Evolutionary conservation across 2,797 vertebrate genomes (phyloP), one percentile per base, ranked within the genome.

Genomic region (Hippoglossus hippoglossus): DNA sequence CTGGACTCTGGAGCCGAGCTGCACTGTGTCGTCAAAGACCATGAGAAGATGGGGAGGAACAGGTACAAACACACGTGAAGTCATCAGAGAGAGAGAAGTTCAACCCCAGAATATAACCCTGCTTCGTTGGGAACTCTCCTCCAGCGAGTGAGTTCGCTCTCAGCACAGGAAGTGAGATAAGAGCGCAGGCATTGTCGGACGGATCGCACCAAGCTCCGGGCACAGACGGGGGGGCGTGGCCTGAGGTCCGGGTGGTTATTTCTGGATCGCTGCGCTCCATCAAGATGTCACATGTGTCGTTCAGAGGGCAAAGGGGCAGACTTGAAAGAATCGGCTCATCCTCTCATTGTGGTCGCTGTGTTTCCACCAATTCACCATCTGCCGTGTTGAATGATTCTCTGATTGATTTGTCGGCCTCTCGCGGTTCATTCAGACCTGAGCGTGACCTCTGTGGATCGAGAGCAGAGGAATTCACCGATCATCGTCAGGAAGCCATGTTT

Each of bases 11-110:
- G 86, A 1, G 93, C 96, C 0, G 97, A 98, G 82, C 94, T 99
- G 61, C 95, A 95, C 0, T 95, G 97, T 11, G 97, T 98, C 0
- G 95, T 99, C 54, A 99, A 99, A 77, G 98, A 99, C 89, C 97
- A 99, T 83, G 97, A 99, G 87, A 98, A 96, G 0, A 94, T 99
- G 95, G 97, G 97, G 1, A 95, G 97, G 22, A 99, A 99, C 95
- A 96, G 98, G 98, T 98, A 64, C 2, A 6, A 5, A 18, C 16
- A 46, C 13, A 41, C 15, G 13, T 2, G 39, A 1, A 15, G 28
- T 31, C 28, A 8, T 6, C 6, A 6, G 28, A 8, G 6, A 31
- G 28, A 31, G 6, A 31, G 28, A 31, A 3, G 25, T 3, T 26
- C 5, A 18, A 18, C 44, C 41, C 41, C 15, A 6, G 16, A 16